These are phyloP conservation scores for Rhynchotus rufescens DNA, from an alignment of 2,797 vertebrate species.

Conservation along the genomic window DNA sequence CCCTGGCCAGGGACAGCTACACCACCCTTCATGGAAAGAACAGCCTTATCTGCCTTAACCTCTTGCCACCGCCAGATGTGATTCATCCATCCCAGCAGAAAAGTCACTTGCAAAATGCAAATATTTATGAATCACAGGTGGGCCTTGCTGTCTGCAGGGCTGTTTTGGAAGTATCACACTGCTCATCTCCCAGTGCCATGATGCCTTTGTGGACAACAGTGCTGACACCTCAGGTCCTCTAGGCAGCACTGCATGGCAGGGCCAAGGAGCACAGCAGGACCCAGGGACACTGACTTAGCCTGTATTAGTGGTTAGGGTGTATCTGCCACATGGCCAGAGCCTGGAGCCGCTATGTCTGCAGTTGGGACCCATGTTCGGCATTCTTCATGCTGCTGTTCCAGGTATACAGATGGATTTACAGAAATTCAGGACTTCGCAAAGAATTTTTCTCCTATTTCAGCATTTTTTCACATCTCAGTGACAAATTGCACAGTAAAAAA, in stretches of 20 bases:
- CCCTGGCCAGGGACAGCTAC: neutral
- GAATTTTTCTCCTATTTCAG: neutral
- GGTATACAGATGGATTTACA: neutral
- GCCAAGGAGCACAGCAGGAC: neutral
- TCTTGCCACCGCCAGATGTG: conserved; percentile 15
- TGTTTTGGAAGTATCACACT: neutral
- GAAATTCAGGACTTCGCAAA: neutral
- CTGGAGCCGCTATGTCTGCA: neutral
- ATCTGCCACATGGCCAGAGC: neutral
- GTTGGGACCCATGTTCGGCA: neutral
- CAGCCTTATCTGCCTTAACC: neutral
- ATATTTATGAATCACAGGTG: conserved; percentile 14
- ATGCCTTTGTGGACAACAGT: neutral
- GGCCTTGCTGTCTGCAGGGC: neutral
- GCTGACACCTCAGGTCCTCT: neutral
- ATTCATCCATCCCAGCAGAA: conserved; percentile 55
- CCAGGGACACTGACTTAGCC: neutral
- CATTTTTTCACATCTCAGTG: no score
- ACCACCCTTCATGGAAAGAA: neutral
- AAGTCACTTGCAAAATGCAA: conserved; percentile 51
- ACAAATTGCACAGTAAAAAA: no score
- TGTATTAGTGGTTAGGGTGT: neutral
- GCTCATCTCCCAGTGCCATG: neutral
- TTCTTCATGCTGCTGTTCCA: neutral
- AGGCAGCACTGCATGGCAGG: neutral